Percentiles rank a stretch among this genome's conserved stretches.
Evolutionary conservation across 2,113 vertebrate genomes (phyloP).

Genomic region (Dasyornis broadbenti): DNA sequence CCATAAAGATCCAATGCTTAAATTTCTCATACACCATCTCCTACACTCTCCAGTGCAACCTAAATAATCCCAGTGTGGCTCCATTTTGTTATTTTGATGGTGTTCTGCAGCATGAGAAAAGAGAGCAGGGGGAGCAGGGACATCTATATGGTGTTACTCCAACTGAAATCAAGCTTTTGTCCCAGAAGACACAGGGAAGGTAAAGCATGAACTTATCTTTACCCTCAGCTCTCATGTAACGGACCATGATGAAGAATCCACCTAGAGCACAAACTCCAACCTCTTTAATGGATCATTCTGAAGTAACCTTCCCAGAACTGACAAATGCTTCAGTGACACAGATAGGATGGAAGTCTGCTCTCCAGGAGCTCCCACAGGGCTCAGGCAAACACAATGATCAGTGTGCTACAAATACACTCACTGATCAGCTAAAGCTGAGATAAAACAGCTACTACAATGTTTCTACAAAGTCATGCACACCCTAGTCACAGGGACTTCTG

Average conservation of each 20-base stretch:
- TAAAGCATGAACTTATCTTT: not conserved
- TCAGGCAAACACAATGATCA: not conserved
- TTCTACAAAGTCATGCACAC: not conserved
- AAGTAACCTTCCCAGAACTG: not conserved
- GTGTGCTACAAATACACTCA: not conserved
- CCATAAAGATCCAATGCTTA: not conserved
- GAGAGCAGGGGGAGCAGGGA: not conserved
- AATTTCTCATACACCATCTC: not conserved
- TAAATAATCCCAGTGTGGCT: not conserved
- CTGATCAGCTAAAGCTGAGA: not conserved
- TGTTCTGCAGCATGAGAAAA: not conserved
- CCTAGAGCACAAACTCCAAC: not conserved
- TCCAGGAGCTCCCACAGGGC: not conserved
- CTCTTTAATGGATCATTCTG: not conserved
- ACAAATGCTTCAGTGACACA: not conserved
- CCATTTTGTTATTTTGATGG: not conserved
- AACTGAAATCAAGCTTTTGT: not conserved
- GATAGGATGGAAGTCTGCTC: not conserved
- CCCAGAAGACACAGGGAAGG: not conserved
- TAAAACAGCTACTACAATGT: not conserved
- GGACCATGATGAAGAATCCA: not conserved
- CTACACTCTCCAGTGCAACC: not conserved
- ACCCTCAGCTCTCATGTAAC: not conserved
- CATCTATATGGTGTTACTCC: not conserved
- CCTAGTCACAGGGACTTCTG: not conserved